Base-by-base conservation (phyloP, 2,888 invertebrate species). In the Leucophenga maculata region DNA sequence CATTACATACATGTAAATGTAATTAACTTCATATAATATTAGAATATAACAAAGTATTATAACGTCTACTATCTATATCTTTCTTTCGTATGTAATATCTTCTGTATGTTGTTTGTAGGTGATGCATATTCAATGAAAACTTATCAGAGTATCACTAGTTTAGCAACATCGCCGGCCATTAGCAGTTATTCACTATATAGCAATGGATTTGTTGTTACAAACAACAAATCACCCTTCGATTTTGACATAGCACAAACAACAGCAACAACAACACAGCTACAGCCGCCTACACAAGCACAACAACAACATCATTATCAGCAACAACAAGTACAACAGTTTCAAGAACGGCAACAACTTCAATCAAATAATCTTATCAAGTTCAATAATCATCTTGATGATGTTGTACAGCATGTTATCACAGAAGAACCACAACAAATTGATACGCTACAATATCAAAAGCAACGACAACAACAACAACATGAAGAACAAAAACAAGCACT, bases 81-180 rank as follows among this genome's bases (percentile, higher is more conserved):
- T 72, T 59, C 31, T 14, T 18, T 14, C n/a, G 31, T 59, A 32
- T 32, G 59, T 59, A 32, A 59, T 14, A 59, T 32, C n/a, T 18
- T 32, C n/a, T 55, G 59, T 59, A 64, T 22, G 62, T 78, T 80
- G 77, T 75, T 74, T 77, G 67, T 86, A 88, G 88, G 87, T 85
- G 88, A 88, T 80, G 88, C 88, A 80, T 86, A 87, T 84, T 88
- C 88, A 79, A 86, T 88, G 86, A 87, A 87, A 88, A 88, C 88
- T 65, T 88, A 86, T 86, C 87, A 87, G 84, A 88, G 88, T 86
- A 85, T 85, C 78, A 88, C 88, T 86, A 88, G 88, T 83, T 87
- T 89, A 86, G 88, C 88, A 75, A 89, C 88, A 74, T 88, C 88
- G 72, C 83, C 87, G 77, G 88, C 88, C 73, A 85, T 86, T 74